Conservation (phyloP, 2,113 vertebrate species). For the Antechinus stuartii region DNA sequence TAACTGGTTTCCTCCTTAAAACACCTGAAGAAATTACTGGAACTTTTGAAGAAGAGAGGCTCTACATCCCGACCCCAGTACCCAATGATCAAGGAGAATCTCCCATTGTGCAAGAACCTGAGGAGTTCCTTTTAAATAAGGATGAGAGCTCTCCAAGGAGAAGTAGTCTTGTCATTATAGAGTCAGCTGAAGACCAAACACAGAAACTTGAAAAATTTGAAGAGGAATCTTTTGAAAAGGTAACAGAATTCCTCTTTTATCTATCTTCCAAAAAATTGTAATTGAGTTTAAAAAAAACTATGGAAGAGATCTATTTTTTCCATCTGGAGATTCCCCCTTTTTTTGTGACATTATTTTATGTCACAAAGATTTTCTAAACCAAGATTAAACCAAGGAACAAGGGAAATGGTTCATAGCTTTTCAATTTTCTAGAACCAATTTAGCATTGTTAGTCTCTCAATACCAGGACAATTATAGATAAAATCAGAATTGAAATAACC, state of each 20-base stretch:
- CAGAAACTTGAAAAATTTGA: slow-evolving; percentile 82
- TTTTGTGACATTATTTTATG: not conserved
- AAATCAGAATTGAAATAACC: not conserved
- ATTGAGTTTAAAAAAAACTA: not conserved
- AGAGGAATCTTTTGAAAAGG: slow-evolving; percentile 91
- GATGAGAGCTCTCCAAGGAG: slow-evolving; percentile 77
- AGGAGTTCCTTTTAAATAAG: slow-evolving; percentile 68
- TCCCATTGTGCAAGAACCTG: slow-evolving; percentile 86
- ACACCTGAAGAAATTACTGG: slow-evolving; percentile 21
- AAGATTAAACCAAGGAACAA: not conserved
- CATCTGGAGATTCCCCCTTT: not conserved
- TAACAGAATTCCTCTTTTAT: slow-evolving; percentile 75
- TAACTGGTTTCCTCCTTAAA: slow-evolving; percentile 44
- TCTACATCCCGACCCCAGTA: slow-evolving; percentile 51
- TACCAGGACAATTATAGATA: not conserved
- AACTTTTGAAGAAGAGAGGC: slow-evolving; percentile 79
- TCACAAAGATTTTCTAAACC: not conserved
- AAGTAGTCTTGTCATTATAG: slow-evolving; percentile 83
- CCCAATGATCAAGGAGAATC: slow-evolving; percentile 83
- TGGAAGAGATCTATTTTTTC: not conserved
- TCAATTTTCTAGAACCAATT: not conserved
- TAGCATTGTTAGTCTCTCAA: not conserved
- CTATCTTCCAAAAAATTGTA: not conserved
- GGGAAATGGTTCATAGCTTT: not conserved
- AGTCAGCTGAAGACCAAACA: slow-evolving; percentile 86